Evolutionary conservation across 2,888 invertebrate genomes (phyloP).

Genomic region (Acronicta psi): DNA sequence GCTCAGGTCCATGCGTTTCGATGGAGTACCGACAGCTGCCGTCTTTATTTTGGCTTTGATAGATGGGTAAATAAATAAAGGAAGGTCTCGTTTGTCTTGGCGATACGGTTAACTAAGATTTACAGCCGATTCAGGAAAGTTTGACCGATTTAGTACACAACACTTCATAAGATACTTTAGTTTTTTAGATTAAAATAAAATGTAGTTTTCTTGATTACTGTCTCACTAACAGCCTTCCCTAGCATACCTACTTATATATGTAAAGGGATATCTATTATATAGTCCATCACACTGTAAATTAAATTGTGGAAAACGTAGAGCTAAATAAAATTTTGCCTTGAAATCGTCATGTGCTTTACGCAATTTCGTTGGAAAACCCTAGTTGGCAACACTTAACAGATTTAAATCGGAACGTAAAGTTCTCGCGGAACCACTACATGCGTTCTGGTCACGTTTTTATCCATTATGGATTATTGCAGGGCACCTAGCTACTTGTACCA

Average conservation of each 20-base stretch:
- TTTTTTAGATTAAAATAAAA: no score
- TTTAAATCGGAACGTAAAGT: constrained; percentile 43
- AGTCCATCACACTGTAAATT: no score
- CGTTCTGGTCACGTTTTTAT: constrained; percentile 58
- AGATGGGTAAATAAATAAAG: constrained; percentile 50
- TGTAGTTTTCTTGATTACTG: no score
- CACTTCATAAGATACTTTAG: background rate
- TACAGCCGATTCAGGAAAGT: constrained; percentile 30
- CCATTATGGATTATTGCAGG: constrained; percentile 55
- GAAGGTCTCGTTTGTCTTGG: constrained; percentile 45
- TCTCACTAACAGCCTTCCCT: no score
- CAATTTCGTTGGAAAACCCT: constrained; percentile 45
- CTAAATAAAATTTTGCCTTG: constrained; percentile 14
- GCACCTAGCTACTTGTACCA: constrained; percentile 51
- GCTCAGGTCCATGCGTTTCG: constrained; percentile 49
- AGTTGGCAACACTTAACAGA: constrained; percentile 48
- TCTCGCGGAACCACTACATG: constrained; percentile 47
- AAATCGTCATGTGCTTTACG: constrained; percentile 23
- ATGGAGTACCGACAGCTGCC: constrained; percentile 49
- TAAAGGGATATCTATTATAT: no score
- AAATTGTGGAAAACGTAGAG: background rate
- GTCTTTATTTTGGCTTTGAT: constrained; percentile 59
- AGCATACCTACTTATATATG: no score
- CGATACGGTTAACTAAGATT: constrained; percentile 43
- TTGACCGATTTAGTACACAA: constrained; percentile 7